Conservation (phyloP, 2,113 vertebrate genomes). For the Menura novaehollandiae region DNA sequence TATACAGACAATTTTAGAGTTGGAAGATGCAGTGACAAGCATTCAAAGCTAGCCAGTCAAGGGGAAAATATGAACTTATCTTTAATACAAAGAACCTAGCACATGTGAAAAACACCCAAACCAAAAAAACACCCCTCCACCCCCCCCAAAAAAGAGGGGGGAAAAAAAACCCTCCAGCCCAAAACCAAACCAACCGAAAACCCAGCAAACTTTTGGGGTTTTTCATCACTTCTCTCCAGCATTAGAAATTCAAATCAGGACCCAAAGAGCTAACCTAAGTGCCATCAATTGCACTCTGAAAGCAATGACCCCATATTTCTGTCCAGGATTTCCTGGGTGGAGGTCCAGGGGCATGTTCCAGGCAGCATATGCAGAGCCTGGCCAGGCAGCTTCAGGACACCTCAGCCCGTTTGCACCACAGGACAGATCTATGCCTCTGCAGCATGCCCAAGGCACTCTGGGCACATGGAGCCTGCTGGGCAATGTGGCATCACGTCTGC, state of each 20-base stretch:
- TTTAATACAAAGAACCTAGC: not conserved
- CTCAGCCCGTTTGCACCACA: fast-evolving
- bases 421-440: fast-evolving
- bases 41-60: not conserved
- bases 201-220: not conserved
- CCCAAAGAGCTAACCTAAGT: not conserved
- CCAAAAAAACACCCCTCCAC: fast-evolving
- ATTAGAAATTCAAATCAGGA: not conserved
- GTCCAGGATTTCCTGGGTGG: not conserved
- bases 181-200: not conserved
- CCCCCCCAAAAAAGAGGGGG: not conserved
- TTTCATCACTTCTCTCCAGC: not conserved
- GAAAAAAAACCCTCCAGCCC: too few species aligned
- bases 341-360: not conserved
- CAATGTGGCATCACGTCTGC: fast-evolving
- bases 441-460: fast-evolving
- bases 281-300: not conserved
- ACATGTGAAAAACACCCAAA: not conserved
- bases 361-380: not conserved
- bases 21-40: not conserved
- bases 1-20: not conserved
- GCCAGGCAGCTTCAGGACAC: not conserved
- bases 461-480: fast-evolving
- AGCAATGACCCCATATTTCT: not conserved
- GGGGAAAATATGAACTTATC: not conserved